Base-by-base conservation (phyloP, 2,113 vertebrate species). In the Equus quagga region DNA sequence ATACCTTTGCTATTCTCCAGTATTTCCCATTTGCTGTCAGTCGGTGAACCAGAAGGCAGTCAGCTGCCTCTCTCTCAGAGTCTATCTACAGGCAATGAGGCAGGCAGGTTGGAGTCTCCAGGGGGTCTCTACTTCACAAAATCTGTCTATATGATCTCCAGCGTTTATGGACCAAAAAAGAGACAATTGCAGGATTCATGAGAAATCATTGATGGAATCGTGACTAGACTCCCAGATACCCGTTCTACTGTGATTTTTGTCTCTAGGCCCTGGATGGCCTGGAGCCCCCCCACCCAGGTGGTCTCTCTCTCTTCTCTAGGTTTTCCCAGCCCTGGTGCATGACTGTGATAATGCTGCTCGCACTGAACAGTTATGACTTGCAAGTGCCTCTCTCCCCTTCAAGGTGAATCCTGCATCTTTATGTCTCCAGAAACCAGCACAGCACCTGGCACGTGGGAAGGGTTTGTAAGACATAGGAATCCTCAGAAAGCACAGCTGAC, bases 261-360 rank as follows among this genome's bases (percentile, higher is more conserved):
- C 9, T 72, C 69, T 36, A 75, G 82, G 14, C 15, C 51, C 76
- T 21, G 33, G 26, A 19, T 83, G 65, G 7, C 73, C n/a, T 24
- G 21, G 17, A n/a, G 3, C 0, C 26, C 23, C 6, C 6, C 41
- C 72, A 1, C 17, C 44, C 41, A 19, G 15, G 5, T 0, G 0
- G 18, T 87, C 15, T 72, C 58, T 80, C 31, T 73, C 5, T 12
- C 12, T n/a, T 62, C 67, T 58, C 33, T 67, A 8, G 79, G 46
- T 36, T 58, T 31, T 24, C 44, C 49, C 24, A 54, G 36, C 41
- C 26, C 10, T 0, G 1, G 11, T 28, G 5, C 31, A 19, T 11
- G 62, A 8, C 83, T 89, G 9, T 56, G 56, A 19, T 56, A 36
- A 33, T 23, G 6, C 2, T 46, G 70, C 28, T 65, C 24, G 69